Base-by-base conservation (phyloP, 2,888 invertebrate species). In the Melangyna quadrimaculata region DNA sequence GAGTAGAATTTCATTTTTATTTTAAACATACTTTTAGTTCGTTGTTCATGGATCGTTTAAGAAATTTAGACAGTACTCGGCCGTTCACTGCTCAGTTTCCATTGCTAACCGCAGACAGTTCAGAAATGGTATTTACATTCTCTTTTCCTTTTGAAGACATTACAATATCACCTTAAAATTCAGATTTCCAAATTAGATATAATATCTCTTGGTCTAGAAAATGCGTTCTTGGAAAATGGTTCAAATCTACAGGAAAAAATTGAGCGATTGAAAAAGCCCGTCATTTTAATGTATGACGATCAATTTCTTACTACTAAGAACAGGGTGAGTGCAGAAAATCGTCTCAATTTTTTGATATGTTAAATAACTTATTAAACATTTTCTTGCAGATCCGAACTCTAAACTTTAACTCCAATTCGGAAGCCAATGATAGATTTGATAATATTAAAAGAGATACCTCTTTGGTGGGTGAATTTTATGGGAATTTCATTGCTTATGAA, bases 401-500 rank as follows among this genome's bases (percentile, higher is more conserved):
- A 0, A 61, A 37, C 10, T 55, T 63, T 10, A 45, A 78, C 4
- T 70, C 63, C 0, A 51, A 32, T 48, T 6, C 61, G 6, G 55
- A 45, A 8, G 7, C 19, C 1, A 48, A 19, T 9, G 63, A 55
- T 14, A 19, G 17, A 6, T 48, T 74, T 32, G 72, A 72, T 12
- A 19, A 45, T 12, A 22, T 71, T 2, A 51, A 22, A 24, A 72
- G 10, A 9, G 17, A 69, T 1, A 17, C n/a, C 3, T 22, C 69
- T 1, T 35, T 69, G 7, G 43, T 83, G 1, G 83, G 83, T 4
- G 78, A 78, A 45, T 61, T 73, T 43, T 78, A 69, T 45, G 78
- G 78, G 40, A 83, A 83, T 43, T 71, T 83, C 14, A 61, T 83
- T 17, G 63, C 73, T 10, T 70, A 73, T 37, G 77, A 72, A 10